Conservation (phyloP, 1,140 invertebrate species). For the Sitophilus oryzae region DNA sequence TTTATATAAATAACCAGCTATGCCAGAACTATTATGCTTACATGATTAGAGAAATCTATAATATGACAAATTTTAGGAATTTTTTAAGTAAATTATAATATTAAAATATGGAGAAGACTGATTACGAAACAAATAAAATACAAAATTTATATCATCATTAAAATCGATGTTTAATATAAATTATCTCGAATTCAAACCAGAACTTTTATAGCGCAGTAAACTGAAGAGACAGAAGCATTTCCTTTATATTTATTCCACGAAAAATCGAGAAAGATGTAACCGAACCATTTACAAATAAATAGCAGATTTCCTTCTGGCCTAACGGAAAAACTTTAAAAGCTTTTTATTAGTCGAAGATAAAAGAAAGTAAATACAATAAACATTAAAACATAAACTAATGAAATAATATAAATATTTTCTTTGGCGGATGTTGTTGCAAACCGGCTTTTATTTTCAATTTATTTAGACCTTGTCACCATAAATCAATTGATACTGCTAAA, state of each 20-base stretch:
- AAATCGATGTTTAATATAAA: no score
- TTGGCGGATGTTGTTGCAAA: constrained; percentile 9
- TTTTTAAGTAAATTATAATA: no score
- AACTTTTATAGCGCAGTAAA: background rate
- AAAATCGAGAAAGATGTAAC: constrained; percentile 8
- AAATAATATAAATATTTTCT: constrained; percentile 11
- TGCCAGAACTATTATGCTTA: no score
- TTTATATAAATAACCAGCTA: no score
- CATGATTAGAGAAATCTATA: no score
- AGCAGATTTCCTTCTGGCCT: constrained; percentile 6
- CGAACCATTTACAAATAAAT: constrained; percentile 8
- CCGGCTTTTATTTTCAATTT: constrained; percentile 7
- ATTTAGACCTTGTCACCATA: constrained; percentile 5
- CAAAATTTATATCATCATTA: no score
- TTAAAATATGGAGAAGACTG: no score
- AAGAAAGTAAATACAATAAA: constrained; percentile 11
- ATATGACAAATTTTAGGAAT: no score
- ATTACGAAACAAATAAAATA: no score
- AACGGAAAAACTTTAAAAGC: constrained; percentile 9
- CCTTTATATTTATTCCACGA: background rate
- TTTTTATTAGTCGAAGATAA: constrained; percentile 7
- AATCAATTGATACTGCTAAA: constrained; percentile 4
- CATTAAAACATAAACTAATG: constrained; percentile 5
- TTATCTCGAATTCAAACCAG: no score
- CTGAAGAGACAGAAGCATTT: background rate